These are phyloP conservation scores for Tenthredo notha DNA, from an alignment of 2,888 invertebrate genomes.

Conservation along the genomic window DNA sequence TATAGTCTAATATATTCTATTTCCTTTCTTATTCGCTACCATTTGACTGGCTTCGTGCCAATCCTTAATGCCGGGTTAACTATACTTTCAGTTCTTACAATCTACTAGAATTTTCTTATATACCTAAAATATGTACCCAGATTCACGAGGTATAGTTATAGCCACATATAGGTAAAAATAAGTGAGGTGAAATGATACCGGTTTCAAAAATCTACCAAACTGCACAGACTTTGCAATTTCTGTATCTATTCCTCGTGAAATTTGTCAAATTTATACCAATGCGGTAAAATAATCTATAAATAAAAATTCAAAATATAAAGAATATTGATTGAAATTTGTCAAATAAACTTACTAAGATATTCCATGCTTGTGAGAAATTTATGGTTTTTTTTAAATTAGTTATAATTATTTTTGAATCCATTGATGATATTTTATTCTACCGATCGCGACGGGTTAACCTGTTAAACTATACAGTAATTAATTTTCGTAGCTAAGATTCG, in stretches of 20 bases:
- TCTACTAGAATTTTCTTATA: conserved; percentile 10
- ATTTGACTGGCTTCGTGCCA: conserved; percentile 31
- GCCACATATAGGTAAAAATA: too few species aligned
- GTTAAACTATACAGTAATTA: conserved; percentile 13
- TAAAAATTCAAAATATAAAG: not conserved
- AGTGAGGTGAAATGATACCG: not conserved
- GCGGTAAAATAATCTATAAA: not conserved
- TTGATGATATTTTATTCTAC: not conserved
- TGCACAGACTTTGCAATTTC: not conserved
- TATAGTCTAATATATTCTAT: conserved; percentile 4
- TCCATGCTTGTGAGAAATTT: not conserved
- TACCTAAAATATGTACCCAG: not conserved
- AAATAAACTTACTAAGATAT: conserved; percentile 32
- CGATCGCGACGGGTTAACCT: conserved; percentile 31
- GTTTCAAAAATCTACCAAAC: conserved; percentile 13
- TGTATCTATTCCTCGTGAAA: not conserved
- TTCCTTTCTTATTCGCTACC: not conserved
- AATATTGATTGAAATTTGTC: not conserved
- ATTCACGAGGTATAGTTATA: not conserved
- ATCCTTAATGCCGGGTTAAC: conserved; percentile 28
- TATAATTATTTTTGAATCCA: conserved; percentile 9
- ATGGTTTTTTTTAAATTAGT: not conserved
- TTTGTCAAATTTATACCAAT: not conserved
- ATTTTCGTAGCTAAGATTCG: not conserved
- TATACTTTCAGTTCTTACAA: not conserved